These are phyloP conservation scores for Serilophus lunatus DNA, from an alignment of 2,113 vertebrate genomes.

Conservation along the genomic window DNA sequence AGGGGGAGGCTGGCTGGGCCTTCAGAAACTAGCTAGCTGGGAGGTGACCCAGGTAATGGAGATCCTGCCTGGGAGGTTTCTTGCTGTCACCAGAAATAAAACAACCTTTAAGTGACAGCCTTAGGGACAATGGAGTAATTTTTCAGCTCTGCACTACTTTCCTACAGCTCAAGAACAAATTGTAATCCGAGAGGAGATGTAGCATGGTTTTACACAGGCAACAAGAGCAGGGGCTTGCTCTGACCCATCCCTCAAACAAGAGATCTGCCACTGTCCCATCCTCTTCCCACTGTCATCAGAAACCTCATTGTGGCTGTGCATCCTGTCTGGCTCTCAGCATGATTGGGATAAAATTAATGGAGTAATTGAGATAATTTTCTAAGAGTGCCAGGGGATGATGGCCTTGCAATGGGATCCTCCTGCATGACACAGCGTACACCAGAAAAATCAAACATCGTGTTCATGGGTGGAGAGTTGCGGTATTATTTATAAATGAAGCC, in stretches of 20 bases:
- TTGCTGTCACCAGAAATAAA: background rate
- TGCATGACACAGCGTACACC: background rate
- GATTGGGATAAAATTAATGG: background rate
- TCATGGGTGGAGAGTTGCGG: background rate
- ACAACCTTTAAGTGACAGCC: background rate
- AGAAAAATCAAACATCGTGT: background rate
- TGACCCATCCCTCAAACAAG: background rate
- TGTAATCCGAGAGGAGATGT: background rate
- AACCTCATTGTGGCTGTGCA: accelerated
- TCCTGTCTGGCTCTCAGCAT: background rate
- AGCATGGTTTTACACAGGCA: background rate
- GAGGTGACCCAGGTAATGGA: background rate
- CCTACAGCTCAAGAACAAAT: background rate
- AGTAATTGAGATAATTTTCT: background rate
- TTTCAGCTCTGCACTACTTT: background rate
- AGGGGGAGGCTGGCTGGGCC: background rate
- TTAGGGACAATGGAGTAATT: background rate
- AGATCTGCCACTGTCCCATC: accelerated
- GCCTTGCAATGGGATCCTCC: background rate
- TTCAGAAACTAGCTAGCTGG: background rate
- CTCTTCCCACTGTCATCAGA: background rate
- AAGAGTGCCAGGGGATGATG: accelerated
- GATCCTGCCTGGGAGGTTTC: background rate
- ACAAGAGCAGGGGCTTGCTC: background rate
- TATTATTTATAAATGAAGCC: background rate